A percentile compares a stretch with the other conserved stretches of the same genome.
Evolutionary conservation across 1,140 invertebrate species (phyloP).

Genomic region (Megalonaias nervosa): DNA sequence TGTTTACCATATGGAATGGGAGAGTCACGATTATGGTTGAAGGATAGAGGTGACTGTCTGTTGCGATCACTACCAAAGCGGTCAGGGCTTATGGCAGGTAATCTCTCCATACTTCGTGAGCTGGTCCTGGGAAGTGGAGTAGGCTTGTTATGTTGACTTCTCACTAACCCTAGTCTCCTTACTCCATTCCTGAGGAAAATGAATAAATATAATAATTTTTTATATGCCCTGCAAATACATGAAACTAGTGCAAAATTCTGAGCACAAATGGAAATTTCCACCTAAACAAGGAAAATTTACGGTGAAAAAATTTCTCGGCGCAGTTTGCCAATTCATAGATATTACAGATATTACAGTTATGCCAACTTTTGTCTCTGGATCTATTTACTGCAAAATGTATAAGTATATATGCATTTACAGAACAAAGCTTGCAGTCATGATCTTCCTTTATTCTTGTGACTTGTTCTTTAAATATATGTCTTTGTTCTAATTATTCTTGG

Average conservation of each 20-base stretch:
- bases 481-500: too few species aligned
- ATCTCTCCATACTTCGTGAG: conserved; percentile 37
- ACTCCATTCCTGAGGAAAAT: conserved; percentile 44
- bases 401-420: too few species aligned
- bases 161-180: conserved; percentile 44
- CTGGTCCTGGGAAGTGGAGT: conserved; percentile 44
- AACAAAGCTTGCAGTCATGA: too few species aligned
- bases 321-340: too few species aligned
- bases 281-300: neutral
- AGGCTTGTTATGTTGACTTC: conserved; percentile 45
- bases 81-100: conserved; percentile 42
- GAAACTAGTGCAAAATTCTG: neutral
- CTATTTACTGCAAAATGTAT: too few species aligned
- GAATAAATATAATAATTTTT: conserved; percentile 10
- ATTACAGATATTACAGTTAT: too few species aligned
- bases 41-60: conserved; percentile 17
- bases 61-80: conserved; percentile 31
- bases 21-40: too few species aligned
- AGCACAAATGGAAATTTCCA: neutral
- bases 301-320: too few species aligned
- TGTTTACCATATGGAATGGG: too few species aligned
- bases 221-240: neutral
- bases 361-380: too few species aligned
- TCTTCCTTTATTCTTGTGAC: too few species aligned
- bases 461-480: too few species aligned